A percentile compares a stretch with the other conserved stretches of the same genome.
These are phyloP conservation scores for Drosophila asahinai DNA, from an alignment of 1,140 invertebrate species.

Conservation along the genomic window DNA sequence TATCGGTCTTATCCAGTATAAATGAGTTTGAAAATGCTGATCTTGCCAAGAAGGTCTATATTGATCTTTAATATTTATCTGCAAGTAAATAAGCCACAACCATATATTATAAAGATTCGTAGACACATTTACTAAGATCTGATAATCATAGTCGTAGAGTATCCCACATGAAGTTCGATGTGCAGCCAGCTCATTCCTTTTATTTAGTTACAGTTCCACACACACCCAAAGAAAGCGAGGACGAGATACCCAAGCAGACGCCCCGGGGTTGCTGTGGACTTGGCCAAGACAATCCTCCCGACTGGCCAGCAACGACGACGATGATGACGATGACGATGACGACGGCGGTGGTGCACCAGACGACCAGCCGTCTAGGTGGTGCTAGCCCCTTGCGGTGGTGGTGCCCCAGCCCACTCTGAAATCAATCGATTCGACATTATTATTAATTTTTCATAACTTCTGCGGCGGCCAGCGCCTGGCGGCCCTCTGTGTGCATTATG, in stretches of 20 bases:
- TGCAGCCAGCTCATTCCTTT: slow-evolving; percentile 17
- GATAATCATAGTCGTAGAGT: slow-evolving; percentile 20
- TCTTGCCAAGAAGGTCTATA: background rate
- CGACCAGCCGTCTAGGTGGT: slow-evolving; percentile 78
- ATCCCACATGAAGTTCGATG: background rate
- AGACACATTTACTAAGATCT: background rate
- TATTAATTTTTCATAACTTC: slow-evolving; percentile 85
- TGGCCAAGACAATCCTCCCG: slow-evolving; percentile 74
- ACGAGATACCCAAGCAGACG: slow-evolving; percentile 35
- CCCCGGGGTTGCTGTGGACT: slow-evolving; percentile 64
- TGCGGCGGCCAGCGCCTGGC: slow-evolving; percentile 76
- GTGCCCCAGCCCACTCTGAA: slow-evolving; percentile 62
- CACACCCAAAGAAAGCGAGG: slow-evolving; percentile 54
- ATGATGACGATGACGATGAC: slow-evolving; percentile 14
- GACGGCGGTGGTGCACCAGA: slow-evolving; percentile 22
- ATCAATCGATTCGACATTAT: slow-evolving; percentile 85
- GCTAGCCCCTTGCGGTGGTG: slow-evolving; percentile 42
- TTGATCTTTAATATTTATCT: background rate
- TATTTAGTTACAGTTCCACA: slow-evolving; percentile 82
- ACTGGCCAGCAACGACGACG: slow-evolving; percentile 24
- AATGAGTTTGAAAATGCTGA: background rate
- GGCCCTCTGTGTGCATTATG: slow-evolving; percentile 79
- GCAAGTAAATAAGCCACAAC: too few species aligned
- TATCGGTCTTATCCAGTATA: background rate
- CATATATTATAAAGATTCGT: too few species aligned